Conservation (phyloP, 2,113 vertebrate genomes). For the Thalassarche chlororhynchos region DNA sequence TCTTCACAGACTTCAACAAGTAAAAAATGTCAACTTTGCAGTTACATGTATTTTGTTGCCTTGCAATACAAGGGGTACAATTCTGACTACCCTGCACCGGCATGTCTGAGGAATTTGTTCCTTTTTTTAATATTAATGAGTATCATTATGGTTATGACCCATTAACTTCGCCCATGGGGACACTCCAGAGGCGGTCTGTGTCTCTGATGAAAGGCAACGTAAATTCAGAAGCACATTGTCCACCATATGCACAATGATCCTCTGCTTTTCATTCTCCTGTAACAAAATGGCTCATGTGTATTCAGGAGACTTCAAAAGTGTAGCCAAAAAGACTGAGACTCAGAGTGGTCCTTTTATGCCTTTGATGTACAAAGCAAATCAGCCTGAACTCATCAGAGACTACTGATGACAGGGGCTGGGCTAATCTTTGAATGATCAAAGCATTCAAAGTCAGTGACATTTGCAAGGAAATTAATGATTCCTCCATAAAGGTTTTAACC, state of each 20-base stretch:
- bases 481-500: conserved; percentile 68
- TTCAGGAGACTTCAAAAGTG: conserved; percentile 74
- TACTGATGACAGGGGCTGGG: conserved; percentile 74
- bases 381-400: conserved; percentile 77
- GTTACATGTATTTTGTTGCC: neutral
- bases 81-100: neutral
- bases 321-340: conserved; percentile 53
- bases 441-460: conserved; percentile 74
- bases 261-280: conserved; percentile 21
- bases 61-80: neutral
- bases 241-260: neutral
- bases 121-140: neutral
- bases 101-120: neutral
- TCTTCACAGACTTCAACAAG: neutral
- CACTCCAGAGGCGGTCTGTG: neutral
- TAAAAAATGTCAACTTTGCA: neutral
- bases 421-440: conserved; percentile 80
- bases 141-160: neutral
- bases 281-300: conserved; percentile 67
- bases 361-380: conserved; percentile 83
- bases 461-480: conserved; percentile 80
- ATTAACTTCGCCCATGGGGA: neutral
- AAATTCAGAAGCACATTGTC: conserved; percentile 21
- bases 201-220: conserved; percentile 35
- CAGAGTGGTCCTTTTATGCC: conserved; percentile 71